phyloP scores from a whole-genome alignment of 2,113 vertebrate species.

The Pollachius pollachius region DNA sequence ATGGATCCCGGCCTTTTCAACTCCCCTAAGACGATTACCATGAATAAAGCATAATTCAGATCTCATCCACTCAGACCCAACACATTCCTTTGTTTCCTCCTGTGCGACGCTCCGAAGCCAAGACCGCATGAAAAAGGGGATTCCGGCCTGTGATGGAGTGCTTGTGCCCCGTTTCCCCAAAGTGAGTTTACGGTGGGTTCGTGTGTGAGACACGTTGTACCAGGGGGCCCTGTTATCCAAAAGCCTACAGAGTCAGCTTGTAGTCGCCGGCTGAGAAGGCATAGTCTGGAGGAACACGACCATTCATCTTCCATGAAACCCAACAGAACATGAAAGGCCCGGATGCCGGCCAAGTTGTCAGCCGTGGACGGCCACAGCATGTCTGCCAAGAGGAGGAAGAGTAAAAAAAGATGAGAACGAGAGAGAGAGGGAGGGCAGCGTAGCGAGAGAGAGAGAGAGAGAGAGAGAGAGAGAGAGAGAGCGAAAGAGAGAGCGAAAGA shows the following conservation, averaged over 20 bases:
- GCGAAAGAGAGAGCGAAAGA: background rate
- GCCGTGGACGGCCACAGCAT: constrained; percentile 42
- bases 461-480: constrained; percentile 33
- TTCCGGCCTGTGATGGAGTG: constrained; percentile 41
- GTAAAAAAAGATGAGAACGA: background rate
- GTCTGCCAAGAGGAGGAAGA: constrained; percentile 33
- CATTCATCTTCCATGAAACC: constrained; percentile 52
- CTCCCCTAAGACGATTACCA: constrained; percentile 42
- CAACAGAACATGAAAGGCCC: constrained; percentile 43
- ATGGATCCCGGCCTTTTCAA: constrained; percentile 51
- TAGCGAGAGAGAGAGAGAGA: constrained; percentile 14
- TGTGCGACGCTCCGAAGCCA: constrained; percentile 38
- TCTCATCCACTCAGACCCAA: background rate
- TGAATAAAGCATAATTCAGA: constrained; percentile 48
- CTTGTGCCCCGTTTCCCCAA: constrained; percentile 15
- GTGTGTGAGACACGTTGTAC: constrained; percentile 23
- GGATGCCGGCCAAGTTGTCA: constrained; percentile 43
- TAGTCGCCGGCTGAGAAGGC: constrained; percentile 36
- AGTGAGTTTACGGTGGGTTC: constrained; percentile 15
- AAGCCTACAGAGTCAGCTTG: constrained; percentile 40
- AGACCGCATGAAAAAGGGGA: constrained; percentile 55
- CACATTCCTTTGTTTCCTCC: no score
- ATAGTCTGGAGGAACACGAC: constrained; percentile 45
- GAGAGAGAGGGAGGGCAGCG: constrained; percentile 24
- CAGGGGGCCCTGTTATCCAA: constrained; percentile 45